phyloP scores from a whole-genome alignment of 2,888 invertebrate genomes.

The Orchesella flavescens region DNA sequence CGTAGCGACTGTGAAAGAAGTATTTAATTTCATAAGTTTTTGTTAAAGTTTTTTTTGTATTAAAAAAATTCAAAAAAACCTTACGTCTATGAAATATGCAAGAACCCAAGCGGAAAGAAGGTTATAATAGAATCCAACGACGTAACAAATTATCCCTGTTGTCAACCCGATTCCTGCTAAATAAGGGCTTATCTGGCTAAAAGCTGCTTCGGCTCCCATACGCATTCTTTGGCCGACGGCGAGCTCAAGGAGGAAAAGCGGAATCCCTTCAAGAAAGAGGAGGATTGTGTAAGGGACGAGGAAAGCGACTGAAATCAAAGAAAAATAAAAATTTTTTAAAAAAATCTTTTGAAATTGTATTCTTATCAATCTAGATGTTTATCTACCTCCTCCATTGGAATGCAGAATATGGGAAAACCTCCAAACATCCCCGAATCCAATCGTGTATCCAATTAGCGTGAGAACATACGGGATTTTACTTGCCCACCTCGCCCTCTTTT shows the following conservation, averaged over 20 bases:
- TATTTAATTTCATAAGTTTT: background rate
- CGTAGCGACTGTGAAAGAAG: slow-evolving; percentile 44
- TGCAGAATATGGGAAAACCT: slow-evolving; percentile 53
- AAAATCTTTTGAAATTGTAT: background rate
- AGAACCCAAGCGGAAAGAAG: slow-evolving; percentile 51
- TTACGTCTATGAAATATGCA: slow-evolving; percentile 24
- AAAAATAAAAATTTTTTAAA: background rate
- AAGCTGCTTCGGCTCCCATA: slow-evolving; percentile 46
- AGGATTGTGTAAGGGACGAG: slow-evolving; percentile 52
- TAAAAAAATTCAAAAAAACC: background rate
- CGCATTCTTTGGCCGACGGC: slow-evolving; percentile 58
- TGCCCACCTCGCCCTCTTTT: slow-evolving; percentile 47
- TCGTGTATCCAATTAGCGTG: slow-evolving; percentile 59
- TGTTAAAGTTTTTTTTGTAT: background rate
- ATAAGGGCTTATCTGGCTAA: slow-evolving; percentile 53
- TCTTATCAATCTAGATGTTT: background rate
- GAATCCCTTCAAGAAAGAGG: slow-evolving; percentile 51
- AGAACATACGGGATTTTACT: slow-evolving; percentile 56
- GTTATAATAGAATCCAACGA: slow-evolving; percentile 57
- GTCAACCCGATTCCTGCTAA: slow-evolving; percentile 57
- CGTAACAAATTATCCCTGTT: slow-evolving; percentile 38
- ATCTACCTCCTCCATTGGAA: slow-evolving; percentile 30
- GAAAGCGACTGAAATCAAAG: slow-evolving; percentile 24
- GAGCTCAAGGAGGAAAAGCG: slow-evolving; percentile 60
- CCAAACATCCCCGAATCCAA: slow-evolving; percentile 65